These are phyloP conservation scores for Orientallactaga sibirica DNA, from an alignment of 2,797 vertebrate species.

Conservation along the genomic window DNA sequence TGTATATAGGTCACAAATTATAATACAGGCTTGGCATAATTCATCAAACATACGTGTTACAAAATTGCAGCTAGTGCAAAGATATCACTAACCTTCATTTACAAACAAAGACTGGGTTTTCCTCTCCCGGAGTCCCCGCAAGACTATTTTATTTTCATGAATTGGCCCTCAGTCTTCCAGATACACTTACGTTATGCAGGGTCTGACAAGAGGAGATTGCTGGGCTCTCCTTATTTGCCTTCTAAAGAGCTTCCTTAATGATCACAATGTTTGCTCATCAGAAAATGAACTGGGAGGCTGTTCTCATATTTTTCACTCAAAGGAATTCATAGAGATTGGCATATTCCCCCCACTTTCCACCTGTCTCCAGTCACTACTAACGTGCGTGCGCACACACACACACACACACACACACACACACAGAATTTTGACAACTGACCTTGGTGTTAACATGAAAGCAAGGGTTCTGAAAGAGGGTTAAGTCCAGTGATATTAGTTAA, in stretches of 20 bases:
- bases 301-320: not conserved
- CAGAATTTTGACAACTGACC: not conserved
- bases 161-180: slow-evolving; percentile 58
- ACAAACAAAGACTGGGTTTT: slow-evolving; percentile 43
- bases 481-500: not conserved
- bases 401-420: not conserved
- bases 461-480: not conserved
- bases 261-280: slow-evolving; percentile 49
- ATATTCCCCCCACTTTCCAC: not conserved
- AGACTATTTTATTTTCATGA: slow-evolving; percentile 63
- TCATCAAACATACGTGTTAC: slow-evolving; percentile 30
- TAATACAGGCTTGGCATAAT: slow-evolving; percentile 31
- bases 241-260: slow-evolving; percentile 43
- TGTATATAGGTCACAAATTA: slow-evolving; percentile 54
- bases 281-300: slow-evolving; percentile 3
- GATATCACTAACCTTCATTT: slow-evolving; percentile 66
- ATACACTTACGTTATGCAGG: not conserved
- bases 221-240: slow-evolving; percentile 63
- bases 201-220: slow-evolving; percentile 54
- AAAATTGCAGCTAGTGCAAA: slow-evolving; percentile 61
- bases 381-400: not conserved
- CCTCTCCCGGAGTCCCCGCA: slow-evolving; percentile 54
- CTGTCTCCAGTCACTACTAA: not conserved
- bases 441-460: slow-evolving; percentile 41
- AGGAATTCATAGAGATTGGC: not conserved